Evolutionary conservation across 2,797 vertebrate species (phyloP).

Genomic region (Lepilemur ruficaudatus): DNA sequence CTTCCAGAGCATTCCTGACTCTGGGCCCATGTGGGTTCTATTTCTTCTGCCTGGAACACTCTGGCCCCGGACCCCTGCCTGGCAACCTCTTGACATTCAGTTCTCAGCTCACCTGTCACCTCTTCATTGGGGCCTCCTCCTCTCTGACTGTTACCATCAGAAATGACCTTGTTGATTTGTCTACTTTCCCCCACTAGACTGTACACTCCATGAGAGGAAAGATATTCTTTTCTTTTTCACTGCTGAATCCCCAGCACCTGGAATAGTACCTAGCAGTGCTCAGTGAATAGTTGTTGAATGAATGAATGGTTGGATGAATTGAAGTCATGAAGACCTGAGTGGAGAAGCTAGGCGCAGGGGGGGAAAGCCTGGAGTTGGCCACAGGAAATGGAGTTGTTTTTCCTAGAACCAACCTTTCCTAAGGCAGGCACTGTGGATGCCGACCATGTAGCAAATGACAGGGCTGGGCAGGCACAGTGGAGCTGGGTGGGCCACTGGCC

Average conservation of each 20-base stretch:
- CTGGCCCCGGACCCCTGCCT: not conserved
- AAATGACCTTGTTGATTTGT: not conserved
- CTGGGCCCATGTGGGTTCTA: not conserved
- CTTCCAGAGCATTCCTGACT: conserved; percentile 25
- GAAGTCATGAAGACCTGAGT: not conserved
- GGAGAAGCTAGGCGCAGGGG: not conserved
- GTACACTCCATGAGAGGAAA: not conserved
- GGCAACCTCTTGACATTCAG: not conserved
- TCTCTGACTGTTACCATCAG: not conserved
- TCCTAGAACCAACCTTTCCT: not conserved
- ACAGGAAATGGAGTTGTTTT: not conserved
- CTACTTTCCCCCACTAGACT: not conserved
- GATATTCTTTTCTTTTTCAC: not conserved
- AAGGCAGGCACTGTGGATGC: not conserved
- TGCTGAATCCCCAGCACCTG: not conserved
- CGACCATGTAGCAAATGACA: not conserved
- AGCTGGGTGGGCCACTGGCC: not conserved
- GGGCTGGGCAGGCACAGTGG: not conserved
- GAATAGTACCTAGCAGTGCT: not conserved
- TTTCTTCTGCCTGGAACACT: conserved; percentile 34
- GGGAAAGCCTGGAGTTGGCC: not conserved
- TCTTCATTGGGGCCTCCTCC: not conserved
- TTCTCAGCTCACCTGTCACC: not conserved
- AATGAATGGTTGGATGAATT: not conserved
- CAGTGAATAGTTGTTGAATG: not conserved